These are phyloP conservation scores for Atherinomorus stipes DNA, from an alignment of 2,113 vertebrate species.

Conservation along the genomic window DNA sequence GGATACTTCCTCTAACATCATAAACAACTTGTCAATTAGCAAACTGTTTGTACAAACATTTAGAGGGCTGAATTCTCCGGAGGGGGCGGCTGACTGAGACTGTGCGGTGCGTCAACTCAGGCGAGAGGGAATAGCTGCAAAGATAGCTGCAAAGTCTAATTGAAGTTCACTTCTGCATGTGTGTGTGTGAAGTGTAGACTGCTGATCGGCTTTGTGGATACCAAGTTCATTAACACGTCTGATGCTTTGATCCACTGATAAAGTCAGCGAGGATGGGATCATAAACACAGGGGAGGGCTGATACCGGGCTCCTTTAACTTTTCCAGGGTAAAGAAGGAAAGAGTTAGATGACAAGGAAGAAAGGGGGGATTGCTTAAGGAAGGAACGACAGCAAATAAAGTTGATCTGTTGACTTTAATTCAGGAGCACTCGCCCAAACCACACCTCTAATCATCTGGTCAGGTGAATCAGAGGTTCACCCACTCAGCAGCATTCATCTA, in stretches of 20 bases:
- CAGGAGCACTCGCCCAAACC: too few relatives aligned
- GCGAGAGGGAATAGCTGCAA: conserved; percentile 11
- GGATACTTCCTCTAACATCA: conserved; percentile 54
- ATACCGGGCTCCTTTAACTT: conserved; percentile 41
- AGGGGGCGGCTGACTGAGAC: conserved; percentile 43
- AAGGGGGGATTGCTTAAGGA: conserved; percentile 23
- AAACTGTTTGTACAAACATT: conserved; percentile 67
- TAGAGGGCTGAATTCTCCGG: conserved; percentile 45
- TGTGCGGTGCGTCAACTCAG: conserved; percentile 11
- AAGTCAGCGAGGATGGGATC: conserved; percentile 18
- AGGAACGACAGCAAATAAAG: conserved; percentile 21
- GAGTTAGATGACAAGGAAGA: conserved; percentile 16
- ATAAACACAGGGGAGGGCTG: conserved; percentile 27
- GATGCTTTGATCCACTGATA: conserved; percentile 53
- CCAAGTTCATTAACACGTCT: conserved; percentile 70
- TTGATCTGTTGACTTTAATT: too few relatives aligned
- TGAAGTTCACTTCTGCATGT: conserved; percentile 10
- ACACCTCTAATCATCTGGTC: too few relatives aligned
- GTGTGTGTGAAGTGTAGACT: conserved; percentile 18
- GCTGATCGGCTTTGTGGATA: conserved; percentile 65
- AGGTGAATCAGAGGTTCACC: too few relatives aligned
- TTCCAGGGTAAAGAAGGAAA: conserved; percentile 21
- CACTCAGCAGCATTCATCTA: too few relatives aligned
- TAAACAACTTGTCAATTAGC: conserved; percentile 77
- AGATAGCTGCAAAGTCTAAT: conserved; percentile 29